Conservation (phyloP, 2,797 vertebrate species). For the Bryconaethiops microstoma region DNA sequence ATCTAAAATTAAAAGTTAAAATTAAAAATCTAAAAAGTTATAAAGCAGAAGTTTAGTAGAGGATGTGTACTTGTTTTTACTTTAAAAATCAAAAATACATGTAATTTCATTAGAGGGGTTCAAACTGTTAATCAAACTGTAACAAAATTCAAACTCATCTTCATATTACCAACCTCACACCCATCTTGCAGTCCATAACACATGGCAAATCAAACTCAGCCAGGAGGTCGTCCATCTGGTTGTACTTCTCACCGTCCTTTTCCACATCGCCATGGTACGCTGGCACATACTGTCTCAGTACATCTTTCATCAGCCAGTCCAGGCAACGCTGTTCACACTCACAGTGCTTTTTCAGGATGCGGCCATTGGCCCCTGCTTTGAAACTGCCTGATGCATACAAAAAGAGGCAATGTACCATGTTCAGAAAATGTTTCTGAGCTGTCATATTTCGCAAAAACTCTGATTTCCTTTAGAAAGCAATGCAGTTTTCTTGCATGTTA, state of each 20-base stretch:
- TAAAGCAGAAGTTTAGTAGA: too few relatives aligned
- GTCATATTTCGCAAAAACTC: neutral
- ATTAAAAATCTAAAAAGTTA: too few relatives aligned
- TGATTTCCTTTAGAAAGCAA: neutral
- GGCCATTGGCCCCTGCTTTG: slow-evolving; percentile 93
- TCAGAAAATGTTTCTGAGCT: neutral
- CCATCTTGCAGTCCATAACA: slow-evolving; percentile 99
- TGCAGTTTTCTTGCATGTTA: neutral
- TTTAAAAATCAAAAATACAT: too few relatives aligned
- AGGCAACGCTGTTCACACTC: slow-evolving; percentile 96
- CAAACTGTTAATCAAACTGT: too few relatives aligned
- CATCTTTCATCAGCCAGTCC: slow-evolving; percentile 90
- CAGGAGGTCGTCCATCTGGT: slow-evolving; percentile 98
- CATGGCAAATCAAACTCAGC: slow-evolving; percentile 94
- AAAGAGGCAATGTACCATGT: neutral
- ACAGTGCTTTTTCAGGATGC: slow-evolving; percentile 97
- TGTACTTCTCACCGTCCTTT: slow-evolving; percentile 96
- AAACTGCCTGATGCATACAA: slow-evolving; percentile 87
- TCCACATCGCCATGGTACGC: slow-evolving; percentile 94
- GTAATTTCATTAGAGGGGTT: too few relatives aligned
- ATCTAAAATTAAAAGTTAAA: too few relatives aligned
- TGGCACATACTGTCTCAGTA: slow-evolving; percentile 89
- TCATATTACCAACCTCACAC: slow-evolving; percentile 83
- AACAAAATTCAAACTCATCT: neutral
- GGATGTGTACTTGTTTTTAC: too few relatives aligned